phyloP scores from a whole-genome alignment of 1,140 invertebrate genomes.

The Megalonaias nervosa region DNA sequence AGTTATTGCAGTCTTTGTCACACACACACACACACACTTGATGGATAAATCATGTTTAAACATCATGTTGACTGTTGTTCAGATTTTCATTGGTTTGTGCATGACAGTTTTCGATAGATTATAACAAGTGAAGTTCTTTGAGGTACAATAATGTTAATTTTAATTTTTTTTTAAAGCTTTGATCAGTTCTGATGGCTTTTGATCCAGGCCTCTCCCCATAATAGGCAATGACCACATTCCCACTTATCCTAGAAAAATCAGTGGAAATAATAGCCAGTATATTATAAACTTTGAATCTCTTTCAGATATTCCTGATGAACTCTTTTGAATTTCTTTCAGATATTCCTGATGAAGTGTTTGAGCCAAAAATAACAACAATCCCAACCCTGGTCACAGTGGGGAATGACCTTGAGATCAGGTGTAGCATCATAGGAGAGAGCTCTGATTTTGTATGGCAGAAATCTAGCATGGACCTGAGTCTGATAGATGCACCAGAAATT shows the following conservation, averaged over 20 bases:
- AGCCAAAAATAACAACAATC: constrained; percentile 82
- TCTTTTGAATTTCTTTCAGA: constrained; percentile 72
- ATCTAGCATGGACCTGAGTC: constrained; percentile 77
- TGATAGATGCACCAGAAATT: constrained; percentile 43
- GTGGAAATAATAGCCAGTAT: background rate
- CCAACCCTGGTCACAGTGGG: constrained; percentile 79
- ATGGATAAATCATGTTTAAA: too few relatives aligned
- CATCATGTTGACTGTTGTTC: too few relatives aligned
- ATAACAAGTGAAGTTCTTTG: too few relatives aligned
- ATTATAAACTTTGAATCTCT: constrained; percentile 2
- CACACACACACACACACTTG: too few relatives aligned
- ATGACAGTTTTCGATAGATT: too few relatives aligned
- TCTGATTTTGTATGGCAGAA: constrained; percentile 83
- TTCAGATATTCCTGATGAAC: background rate
- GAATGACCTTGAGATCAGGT: constrained; percentile 87
- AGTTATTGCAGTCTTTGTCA: too few relatives aligned
- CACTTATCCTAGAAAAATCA: background rate
- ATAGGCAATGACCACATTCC: background rate
- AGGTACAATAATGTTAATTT: too few relatives aligned
- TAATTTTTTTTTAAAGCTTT: constrained; percentile 2
- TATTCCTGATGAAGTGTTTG: constrained; percentile 81
- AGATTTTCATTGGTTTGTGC: too few relatives aligned
- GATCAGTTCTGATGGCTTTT: background rate
- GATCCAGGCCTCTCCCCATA: background rate
- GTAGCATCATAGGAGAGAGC: constrained; percentile 77